phyloP scores from a whole-genome alignment of 1,140 invertebrate genomes.

The Drosophila erecta region DNA sequence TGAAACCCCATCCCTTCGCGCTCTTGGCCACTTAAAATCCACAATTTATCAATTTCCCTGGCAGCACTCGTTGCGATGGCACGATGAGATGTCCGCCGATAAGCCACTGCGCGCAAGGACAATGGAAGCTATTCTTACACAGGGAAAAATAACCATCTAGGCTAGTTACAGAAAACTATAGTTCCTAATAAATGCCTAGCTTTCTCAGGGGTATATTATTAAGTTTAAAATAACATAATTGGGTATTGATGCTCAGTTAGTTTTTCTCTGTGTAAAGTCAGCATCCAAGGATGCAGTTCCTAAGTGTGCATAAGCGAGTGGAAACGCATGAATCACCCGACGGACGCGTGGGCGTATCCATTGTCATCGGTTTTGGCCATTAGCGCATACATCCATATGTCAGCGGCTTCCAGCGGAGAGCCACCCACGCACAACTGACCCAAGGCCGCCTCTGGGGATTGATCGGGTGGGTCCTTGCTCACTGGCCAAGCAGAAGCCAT shows the following conservation, averaged over 20 bases:
- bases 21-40: constrained; percentile 63
- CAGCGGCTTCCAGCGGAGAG: constrained; percentile 33
- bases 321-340: constrained; percentile 68
- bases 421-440: constrained; percentile 49
- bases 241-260: background rate
- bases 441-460: constrained; percentile 45
- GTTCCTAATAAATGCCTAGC: too few species aligned
- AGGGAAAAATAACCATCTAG: constrained; percentile 1
- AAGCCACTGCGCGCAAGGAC: constrained; percentile 43
- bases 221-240: too few species aligned
- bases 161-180: too few species aligned
- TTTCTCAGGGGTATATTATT: too few species aligned
- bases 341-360: constrained; percentile 59
- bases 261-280: background rate
- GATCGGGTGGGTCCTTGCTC: background rate
- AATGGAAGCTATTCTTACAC: constrained; percentile 24
- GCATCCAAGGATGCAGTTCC: constrained; percentile 39
- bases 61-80: constrained; percentile 52
- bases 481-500: constrained; percentile 22
- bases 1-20: background rate
- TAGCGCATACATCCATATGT: constrained; percentile 68
- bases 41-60: constrained; percentile 72
- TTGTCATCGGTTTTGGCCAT: constrained; percentile 59
- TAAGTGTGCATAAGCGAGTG: constrained; percentile 70
- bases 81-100: constrained; percentile 55